These are phyloP conservation scores for Nebria ingens DNA, from an alignment of 1,140 invertebrate species.

Conservation along the genomic window DNA sequence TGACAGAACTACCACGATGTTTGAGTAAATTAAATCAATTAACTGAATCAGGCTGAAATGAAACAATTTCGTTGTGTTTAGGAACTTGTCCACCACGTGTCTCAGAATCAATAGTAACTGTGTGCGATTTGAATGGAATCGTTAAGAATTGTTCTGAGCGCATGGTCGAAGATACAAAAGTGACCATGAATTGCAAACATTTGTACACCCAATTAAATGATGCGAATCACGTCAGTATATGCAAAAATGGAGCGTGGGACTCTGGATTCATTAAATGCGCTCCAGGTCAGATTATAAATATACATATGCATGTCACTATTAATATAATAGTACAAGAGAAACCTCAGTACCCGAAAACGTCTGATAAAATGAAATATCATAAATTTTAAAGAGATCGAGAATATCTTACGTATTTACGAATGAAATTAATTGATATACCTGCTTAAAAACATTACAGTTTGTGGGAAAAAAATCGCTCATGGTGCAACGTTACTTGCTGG, in stretches of 20 bases:
- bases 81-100: background rate
- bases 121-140: background rate
- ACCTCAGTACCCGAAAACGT: too few relatives aligned
- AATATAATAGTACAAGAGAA: too few relatives aligned
- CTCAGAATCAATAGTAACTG: background rate
- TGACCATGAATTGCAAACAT: background rate
- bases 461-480: constrained; percentile 28
- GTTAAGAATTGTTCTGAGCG: background rate
- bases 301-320: background rate
- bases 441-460: constrained; percentile 32
- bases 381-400: too few relatives aligned
- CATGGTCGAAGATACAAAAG: background rate
- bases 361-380: too few relatives aligned
- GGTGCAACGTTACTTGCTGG: constrained; percentile 30
- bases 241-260: background rate
- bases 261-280: background rate
- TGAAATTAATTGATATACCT: too few relatives aligned
- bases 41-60: background rate
- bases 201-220: background rate
- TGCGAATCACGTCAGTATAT: background rate
- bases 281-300: background rate
- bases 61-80: background rate
- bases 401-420: too few relatives aligned
- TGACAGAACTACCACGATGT: background rate
- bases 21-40: background rate